These are phyloP conservation scores for Melanotaenia pygmaea DNA, from an alignment of 2,797 vertebrate species.

Conservation along the genomic window DNA sequence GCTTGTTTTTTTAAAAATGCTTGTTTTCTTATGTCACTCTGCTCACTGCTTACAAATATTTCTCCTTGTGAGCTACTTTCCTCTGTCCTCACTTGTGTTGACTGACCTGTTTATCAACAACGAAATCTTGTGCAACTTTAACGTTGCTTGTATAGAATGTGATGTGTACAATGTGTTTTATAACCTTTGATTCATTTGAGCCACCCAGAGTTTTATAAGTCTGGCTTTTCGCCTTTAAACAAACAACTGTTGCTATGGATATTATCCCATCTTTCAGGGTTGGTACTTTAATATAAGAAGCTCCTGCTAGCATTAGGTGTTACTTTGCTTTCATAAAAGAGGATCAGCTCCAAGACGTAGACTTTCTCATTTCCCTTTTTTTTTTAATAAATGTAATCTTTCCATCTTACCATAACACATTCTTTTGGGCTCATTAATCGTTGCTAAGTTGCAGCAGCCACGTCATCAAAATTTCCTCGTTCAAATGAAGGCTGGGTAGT, in stretches of 20 bases:
- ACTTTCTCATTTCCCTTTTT: neutral
- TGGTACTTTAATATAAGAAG: slow-evolving; percentile 22
- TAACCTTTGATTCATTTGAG: slow-evolving; percentile 20
- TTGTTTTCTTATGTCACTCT: neutral
- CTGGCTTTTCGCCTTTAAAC: neutral
- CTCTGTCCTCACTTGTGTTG: neutral
- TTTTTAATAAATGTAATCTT: slow-evolving; percentile 27
- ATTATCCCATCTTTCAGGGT: slow-evolving; percentile 5
- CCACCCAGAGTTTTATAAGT: neutral
- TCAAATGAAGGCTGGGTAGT: neutral
- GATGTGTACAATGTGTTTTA: neutral
- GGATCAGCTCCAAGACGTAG: neutral
- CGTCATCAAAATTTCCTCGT: neutral
- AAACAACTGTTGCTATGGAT: slow-evolving; percentile 25
- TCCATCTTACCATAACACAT: neutral
- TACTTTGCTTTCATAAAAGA: slow-evolving; percentile 22
- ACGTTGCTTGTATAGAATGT: neutral
- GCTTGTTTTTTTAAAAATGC: neutral
- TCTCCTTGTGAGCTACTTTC: neutral
- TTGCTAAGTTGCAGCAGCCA: neutral
- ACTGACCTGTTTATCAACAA: neutral
- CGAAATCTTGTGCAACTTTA: neutral
- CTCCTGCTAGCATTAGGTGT: neutral
- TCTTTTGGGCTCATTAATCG: slow-evolving; percentile 12
- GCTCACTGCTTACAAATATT: too few relatives aligned